These are phyloP conservation scores for Melanotaenia pygmaea DNA, from an alignment of 2,797 vertebrate species.

Conservation along the genomic window DNA sequence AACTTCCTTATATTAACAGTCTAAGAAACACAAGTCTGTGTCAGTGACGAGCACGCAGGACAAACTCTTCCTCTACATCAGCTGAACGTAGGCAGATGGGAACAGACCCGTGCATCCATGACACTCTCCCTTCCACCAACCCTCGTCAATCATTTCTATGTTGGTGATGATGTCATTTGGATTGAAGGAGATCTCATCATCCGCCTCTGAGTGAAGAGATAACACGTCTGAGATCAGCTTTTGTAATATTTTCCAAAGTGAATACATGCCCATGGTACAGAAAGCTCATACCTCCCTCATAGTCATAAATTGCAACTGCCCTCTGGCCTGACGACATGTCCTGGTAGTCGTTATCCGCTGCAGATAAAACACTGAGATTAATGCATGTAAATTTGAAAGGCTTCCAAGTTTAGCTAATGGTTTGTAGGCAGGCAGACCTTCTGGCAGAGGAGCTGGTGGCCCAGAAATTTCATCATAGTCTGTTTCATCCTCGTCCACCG, in stretches of 20 bases:
- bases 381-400: neutral
- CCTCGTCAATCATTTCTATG: constrained; percentile 94
- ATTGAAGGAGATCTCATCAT: constrained; percentile 93
- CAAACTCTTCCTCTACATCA: constrained; percentile 71
- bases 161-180: constrained; percentile 89
- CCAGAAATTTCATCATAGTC: constrained; percentile 62
- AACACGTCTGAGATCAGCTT: neutral
- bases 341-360: constrained; percentile 78
- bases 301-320: constrained; percentile 92
- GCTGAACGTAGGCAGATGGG: constrained; percentile 90
- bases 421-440: constrained; percentile 51
- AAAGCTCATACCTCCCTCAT: constrained; percentile 88
- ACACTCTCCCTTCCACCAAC: constrained; percentile 93
- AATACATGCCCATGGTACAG: neutral
- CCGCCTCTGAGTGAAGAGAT: constrained; percentile 83
- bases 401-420: neutral
- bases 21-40: neutral
- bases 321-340: constrained; percentile 71
- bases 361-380: constrained; percentile 14
- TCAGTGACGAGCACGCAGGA: constrained; percentile 17
- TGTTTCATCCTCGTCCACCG: constrained; percentile 34
- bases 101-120: constrained; percentile 87
- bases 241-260: neutral
- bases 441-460: neutral
- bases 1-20: neutral